phyloP scores from a whole-genome alignment of 2,113 vertebrate species.

The Cyrtonyx montezumae region DNA sequence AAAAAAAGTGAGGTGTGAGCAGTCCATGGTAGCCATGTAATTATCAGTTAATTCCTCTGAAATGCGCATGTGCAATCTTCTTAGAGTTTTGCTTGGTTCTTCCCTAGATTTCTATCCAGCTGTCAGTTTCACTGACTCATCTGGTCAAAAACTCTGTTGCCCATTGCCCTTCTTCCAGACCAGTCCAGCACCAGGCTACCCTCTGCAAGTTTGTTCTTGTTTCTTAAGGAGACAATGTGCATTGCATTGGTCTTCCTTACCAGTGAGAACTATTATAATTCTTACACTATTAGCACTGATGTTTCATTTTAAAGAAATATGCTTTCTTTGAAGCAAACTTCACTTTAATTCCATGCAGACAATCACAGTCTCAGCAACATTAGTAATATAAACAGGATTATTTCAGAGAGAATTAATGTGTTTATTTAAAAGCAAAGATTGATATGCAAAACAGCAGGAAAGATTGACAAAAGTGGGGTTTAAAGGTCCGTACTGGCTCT shows the following conservation, averaged over 20 bases:
- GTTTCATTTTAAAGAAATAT: not conserved
- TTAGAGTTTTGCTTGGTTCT: not conserved
- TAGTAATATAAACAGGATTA: not conserved
- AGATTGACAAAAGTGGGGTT: not conserved
- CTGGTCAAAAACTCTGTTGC: not conserved
- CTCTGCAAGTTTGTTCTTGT: not conserved
- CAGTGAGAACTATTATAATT: not conserved
- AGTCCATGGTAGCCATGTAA: not conserved
- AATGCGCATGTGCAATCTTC: not conserved
- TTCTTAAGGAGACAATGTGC: not conserved
- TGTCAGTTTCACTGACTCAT: not conserved
- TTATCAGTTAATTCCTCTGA: not conserved
- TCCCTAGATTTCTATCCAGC: not conserved
- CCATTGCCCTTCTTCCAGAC: not conserved
- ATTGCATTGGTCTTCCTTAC: not conserved
- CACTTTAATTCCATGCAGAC: not conserved
- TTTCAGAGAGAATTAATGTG: conserved; percentile 10
- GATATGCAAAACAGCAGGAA: not conserved
- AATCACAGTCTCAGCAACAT: not conserved
- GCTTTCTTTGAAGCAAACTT: conserved; percentile 15
- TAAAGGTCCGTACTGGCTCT: not conserved
- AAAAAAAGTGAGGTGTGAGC: not conserved
- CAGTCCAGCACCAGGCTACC: not conserved
- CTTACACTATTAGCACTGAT: not conserved
- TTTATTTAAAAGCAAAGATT: conserved; percentile 21